Evolutionary conservation across 2,113 vertebrate genomes (phyloP), one percentile per base, ranked within the genome.

Genomic region (Myotis lucifugus): DNA sequence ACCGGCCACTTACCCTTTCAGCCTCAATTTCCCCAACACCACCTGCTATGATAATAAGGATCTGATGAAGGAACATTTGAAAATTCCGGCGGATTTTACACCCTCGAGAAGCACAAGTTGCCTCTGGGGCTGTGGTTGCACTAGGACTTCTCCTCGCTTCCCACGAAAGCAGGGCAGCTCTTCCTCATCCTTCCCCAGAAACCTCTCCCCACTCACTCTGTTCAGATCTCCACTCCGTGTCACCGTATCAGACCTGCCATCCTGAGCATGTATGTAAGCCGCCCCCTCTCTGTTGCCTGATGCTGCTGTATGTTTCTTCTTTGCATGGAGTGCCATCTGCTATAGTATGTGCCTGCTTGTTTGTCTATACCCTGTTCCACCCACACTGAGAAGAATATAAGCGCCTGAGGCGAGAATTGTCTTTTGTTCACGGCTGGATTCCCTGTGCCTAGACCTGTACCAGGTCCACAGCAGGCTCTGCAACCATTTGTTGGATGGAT

Each of bases 31-130:
- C 50, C 70, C 78, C 34, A 8, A 27, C 32, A 14, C 23, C 40
- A 14, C 54, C 72, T 89, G 42, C 52, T 27, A 5, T 0, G 3
- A 17, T 78, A 37, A 12, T 8, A 19, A 77, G 48, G 48, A 73
- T 15, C 61, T 37, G 15, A 27, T 8, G 74, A 94, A 83, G 27
- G 1, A 15, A 50, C 8, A 6, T 27, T n/a, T 73, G 10, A 56
- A 95, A 69, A 40, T 61, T 74, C 90, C 46, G 21, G 25, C 25
- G 9, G 46, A 40, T 66, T 59, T 81, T 85, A 88, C 83, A 88
- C 21, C 27, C 9, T 82, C 19, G 27, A 6, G 61, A 50, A 8
- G 59, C 0, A 59, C 61, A 32, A 27, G 54, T 40, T n/a, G 56
- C 19, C 15, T 1, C 17, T 12, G 56, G 66, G 8, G 18, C 18